Base-by-base conservation (phyloP, 1,140 invertebrate genomes). In the Tetramorium parvispinum region DNA sequence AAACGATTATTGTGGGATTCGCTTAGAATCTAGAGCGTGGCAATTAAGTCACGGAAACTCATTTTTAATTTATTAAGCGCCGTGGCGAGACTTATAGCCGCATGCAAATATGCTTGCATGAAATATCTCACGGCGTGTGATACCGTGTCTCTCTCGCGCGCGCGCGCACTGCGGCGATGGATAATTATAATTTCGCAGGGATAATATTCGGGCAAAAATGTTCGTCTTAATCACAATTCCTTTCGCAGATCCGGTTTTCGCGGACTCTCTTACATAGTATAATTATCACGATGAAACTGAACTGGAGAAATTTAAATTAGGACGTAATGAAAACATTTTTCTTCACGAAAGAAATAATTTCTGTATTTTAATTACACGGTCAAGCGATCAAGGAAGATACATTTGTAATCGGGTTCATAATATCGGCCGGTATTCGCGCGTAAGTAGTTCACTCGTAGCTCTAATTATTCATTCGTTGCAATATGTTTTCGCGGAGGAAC, bases 321-420 rank as follows among this genome's bases (percentile, higher is more conserved):
- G 32, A 37, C 6, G 24, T 83, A 75, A 83, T 83, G 55, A 83
- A 83, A 83, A 32, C 40, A 83, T 75, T 83, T 81, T 81, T 68
- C 55, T 32, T 10, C 27, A 5, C 5, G 32, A 37, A 24, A 21
- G 79, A 83, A 83, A 59, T 75, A 37, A 83, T 66, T 75, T 75
- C 68, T 83, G 40, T 24, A 75, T 73, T 75, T 43, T 75, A 75
- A 83, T 83, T 83, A 83, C 68, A 40, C 24, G 53, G 18, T 24
- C 40, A 32, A 59, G 65, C 46, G 63, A 81, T 66, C 46, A 53
- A 55, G 37, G 40, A 46, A 73, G 32, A 59, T 18, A 32, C 32
- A 32, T 32, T 73, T 32, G 24, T 79, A 75, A 59, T 83, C 4
- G 40, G 53, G 13, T 57, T 21, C 73, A 59, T 59, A 66, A 66